These are phyloP conservation scores for Plotosus lineatus DNA, from an alignment of 2,113 vertebrate species.

Conservation along the genomic window DNA sequence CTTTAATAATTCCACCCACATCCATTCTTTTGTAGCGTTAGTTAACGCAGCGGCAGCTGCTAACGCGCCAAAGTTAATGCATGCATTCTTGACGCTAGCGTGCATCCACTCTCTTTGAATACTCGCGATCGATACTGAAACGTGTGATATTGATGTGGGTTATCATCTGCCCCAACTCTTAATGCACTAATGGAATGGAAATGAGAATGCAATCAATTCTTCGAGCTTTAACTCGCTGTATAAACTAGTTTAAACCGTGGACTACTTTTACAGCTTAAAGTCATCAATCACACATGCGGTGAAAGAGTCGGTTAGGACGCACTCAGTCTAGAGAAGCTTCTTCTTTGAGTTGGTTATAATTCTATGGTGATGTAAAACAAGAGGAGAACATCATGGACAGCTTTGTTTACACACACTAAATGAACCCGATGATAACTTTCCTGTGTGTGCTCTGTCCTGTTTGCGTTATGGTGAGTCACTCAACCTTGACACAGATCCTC, in stretches of 20 bases:
- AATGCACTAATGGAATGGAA: conserved; percentile 34
- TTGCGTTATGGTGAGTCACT: conserved; percentile 52
- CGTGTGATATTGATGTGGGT: conserved; percentile 11
- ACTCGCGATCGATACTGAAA: conserved; percentile 15
- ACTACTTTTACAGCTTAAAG: conserved; percentile 2
- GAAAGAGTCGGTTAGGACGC: no score
- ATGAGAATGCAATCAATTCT: conserved; percentile 31
- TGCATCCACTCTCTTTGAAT: not conserved
- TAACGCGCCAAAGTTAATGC: not conserved
- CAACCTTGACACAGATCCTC: conserved; percentile 59
- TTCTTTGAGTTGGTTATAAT: no score
- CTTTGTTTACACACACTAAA: conserved; percentile 2
- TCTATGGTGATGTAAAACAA: not conserved
- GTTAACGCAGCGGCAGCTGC: not conserved
- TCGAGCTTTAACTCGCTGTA: not conserved
- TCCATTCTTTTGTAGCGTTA: not conserved
- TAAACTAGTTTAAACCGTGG: conserved; percentile 15
- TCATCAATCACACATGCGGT: not conserved
- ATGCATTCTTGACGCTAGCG: not conserved
- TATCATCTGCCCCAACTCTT: conserved; percentile 28
- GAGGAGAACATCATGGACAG: conserved; percentile 12
- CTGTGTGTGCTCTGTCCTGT: conserved; percentile 41
- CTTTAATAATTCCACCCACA: not conserved
- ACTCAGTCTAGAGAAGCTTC: not conserved
- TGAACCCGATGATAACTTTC: conserved; percentile 11